phyloP scores from a whole-genome alignment of 1,140 invertebrate genomes.

The Ctenoplectra terminalis region DNA sequence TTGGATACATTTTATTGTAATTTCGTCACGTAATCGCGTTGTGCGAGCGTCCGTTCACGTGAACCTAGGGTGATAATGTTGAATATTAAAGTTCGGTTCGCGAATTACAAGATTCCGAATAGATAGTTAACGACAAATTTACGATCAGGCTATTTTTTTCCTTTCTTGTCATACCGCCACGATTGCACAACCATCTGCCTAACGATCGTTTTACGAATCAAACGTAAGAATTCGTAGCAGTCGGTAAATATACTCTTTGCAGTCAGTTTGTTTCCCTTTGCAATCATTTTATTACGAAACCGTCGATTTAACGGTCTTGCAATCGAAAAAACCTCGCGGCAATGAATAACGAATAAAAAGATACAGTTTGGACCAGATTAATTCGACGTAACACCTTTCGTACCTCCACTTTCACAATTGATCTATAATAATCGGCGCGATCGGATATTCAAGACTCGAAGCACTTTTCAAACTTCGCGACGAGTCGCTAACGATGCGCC shows the following conservation, averaged over 20 bases:
- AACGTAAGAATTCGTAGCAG: neutral
- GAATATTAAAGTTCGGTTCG: neutral
- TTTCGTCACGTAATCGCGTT: neutral
- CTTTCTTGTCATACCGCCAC: neutral
- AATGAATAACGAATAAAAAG: too few relatives aligned
- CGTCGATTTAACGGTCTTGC: neutral
- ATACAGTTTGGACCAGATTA: too few relatives aligned
- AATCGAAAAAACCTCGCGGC: neutral
- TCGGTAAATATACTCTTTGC: neutral
- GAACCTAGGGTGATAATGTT: neutral
- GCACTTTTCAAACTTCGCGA: neutral
- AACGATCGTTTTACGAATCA: constrained; percentile 2
- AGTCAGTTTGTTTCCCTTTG: neutral
- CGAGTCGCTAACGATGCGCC: constrained; percentile 1
- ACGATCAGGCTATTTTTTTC: neutral
- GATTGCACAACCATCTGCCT: neutral
- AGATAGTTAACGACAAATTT: constrained; percentile 7
- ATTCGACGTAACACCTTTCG: too few relatives aligned
- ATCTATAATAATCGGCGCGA: too few relatives aligned
- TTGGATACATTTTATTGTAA: neutral
- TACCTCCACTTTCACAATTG: too few relatives aligned
- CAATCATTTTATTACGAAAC: constrained; percentile 12
- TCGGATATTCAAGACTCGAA: neutral
- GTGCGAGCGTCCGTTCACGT: too few relatives aligned
- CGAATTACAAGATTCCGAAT: neutral